Percentiles rank a stretch among this genome's conserved stretches.
Evolutionary conservation across 2,113 vertebrate genomes (phyloP).

Genomic region (Actinemys pallida): DNA sequence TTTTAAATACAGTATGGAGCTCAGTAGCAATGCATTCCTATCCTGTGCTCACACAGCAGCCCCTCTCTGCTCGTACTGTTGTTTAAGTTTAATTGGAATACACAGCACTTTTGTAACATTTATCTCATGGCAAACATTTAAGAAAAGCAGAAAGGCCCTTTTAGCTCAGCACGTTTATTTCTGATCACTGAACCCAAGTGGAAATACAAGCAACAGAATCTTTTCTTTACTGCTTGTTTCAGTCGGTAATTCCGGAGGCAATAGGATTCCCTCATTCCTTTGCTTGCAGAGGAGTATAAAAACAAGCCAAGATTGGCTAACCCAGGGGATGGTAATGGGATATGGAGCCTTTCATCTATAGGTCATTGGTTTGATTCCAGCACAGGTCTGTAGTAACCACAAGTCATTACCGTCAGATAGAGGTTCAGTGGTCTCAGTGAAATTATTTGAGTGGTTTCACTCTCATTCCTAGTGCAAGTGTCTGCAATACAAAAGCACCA

Average conservation of each 20-base stretch:
- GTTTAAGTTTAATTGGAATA: constrained; percentile 62
- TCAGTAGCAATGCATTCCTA: constrained; percentile 57
- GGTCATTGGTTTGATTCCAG: constrained; percentile 32
- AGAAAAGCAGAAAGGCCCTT: not conserved
- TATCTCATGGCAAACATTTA: not conserved
- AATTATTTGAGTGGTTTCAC: constrained; percentile 24
- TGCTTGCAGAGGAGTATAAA: not conserved
- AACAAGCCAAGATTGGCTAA: not conserved
- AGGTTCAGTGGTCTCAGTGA: not conserved
- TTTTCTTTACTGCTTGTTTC: not conserved
- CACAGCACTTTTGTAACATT: not conserved
- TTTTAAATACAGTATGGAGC: not conserved
- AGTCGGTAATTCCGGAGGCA: not conserved
- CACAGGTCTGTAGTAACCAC: not conserved
- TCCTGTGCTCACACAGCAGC: constrained; percentile 46
- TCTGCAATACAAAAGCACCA: not conserved
- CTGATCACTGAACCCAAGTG: not conserved
- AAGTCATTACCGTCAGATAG: not conserved
- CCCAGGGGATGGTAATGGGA: not conserved
- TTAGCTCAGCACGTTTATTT: not conserved
- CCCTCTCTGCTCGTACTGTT: constrained; percentile 28
- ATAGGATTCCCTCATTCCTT: not conserved
- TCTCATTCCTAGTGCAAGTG: not conserved
- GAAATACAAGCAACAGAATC: not conserved
- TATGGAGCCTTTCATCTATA: constrained; percentile 24